Base-by-base conservation (phyloP, 2,888 invertebrate species). In the Pyrgus malvae region DNA sequence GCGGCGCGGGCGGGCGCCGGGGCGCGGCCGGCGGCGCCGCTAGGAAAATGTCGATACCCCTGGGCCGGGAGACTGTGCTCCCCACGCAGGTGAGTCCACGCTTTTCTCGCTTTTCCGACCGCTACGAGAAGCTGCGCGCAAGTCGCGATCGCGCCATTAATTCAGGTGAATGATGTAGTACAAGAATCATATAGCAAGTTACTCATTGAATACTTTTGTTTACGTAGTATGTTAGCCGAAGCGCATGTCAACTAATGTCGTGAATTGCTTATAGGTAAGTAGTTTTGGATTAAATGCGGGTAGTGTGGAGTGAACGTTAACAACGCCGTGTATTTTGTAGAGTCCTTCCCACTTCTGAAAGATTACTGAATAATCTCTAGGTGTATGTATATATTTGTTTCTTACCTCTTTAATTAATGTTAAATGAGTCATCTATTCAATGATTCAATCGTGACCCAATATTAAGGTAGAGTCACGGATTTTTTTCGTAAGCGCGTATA, bases 11-110 rank as follows among this genome's bases (percentile, higher is more conserved):
- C 78, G 83, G 83, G 81, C 84, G 87, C 87, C 87, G 87, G 87
- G 87, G 87, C 77, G 88, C 85, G 87, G 87, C 87, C 86, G 84
- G 86, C 84, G 85, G 82, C 87, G 86, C 84, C 87, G 83, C 82
- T 86, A 73, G 83, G 83, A 78, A 88, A 85, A 90, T 90, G 90
- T 90, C 90, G 83, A 90, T 90, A 89, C 89, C 90, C 82, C 80
- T 88, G 70, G 80, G 79, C 80, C 83, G 90, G 86, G 90, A 91
- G 72, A 85, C 88, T 62, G 85, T 83, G 68, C 84, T 90, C 75
- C 85, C 90, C 69, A 80, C 89, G 65, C 89, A 90, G 90, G 89
- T 89, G 82, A 88, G 87, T 76, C 59, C 65, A 64, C 70, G 72
- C 66, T 69, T 70, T 68, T 68, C 67, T 63, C 62, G 62, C 59